These are phyloP conservation scores for Eurosta solidaginis DNA, from an alignment of 1,140 invertebrate species.

Conservation along the genomic window DNA sequence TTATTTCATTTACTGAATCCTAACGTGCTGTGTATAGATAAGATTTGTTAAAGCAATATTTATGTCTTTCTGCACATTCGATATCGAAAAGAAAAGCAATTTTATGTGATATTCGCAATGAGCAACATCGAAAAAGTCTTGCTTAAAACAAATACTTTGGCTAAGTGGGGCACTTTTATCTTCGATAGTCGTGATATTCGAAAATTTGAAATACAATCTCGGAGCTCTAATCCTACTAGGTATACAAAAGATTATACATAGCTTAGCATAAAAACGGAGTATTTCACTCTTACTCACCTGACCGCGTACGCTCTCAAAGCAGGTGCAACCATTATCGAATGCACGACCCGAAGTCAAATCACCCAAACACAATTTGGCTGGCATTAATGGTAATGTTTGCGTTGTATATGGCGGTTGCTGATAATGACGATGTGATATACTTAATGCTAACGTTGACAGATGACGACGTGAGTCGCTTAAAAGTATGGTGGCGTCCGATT, in stretches of 20 bases:
- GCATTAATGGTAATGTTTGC: conserved; percentile 49
- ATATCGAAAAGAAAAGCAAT: no score
- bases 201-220: no score
- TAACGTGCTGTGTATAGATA: no score
- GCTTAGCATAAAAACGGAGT: neutral
- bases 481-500: conserved; percentile 84
- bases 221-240: no score
- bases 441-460: conserved; percentile 42
- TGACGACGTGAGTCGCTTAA: conserved; percentile 47
- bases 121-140: no score
- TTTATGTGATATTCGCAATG: no score
- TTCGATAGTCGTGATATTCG: no score
- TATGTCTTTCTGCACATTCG: no score
- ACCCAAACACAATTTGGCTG: conserved; percentile 75
- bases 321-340: conserved; percentile 95
- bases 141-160: no score
- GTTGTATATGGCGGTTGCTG: conserved; percentile 55
- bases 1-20: no score
- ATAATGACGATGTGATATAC: conserved; percentile 58
- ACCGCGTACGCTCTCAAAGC: conserved; percentile 69
- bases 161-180: no score
- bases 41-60: no score
- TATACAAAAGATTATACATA: neutral
- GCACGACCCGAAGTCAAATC: conserved; percentile 91
- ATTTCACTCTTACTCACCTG: conserved; percentile 57